Percentiles rank a stretch among this genome's conserved stretches.
These are phyloP conservation scores for Dallia pectoralis DNA, from an alignment of 2,797 vertebrate genomes.

Conservation along the genomic window DNA sequence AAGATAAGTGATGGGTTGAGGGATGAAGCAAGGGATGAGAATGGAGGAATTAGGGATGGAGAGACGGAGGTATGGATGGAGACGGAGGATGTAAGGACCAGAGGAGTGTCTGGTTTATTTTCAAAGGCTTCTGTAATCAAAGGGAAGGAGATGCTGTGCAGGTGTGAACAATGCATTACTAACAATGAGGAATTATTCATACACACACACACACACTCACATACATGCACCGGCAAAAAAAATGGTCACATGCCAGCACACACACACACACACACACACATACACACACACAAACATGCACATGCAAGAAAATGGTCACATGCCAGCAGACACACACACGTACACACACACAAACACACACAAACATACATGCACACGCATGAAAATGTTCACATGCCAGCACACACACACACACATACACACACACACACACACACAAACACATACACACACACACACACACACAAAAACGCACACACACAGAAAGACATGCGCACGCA, in stretches of 20 bases:
- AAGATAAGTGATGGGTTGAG: too few relatives aligned
- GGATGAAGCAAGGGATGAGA: not conserved
- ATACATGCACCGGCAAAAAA: too few relatives aligned
- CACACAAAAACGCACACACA: not conserved
- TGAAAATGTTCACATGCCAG: not conserved
- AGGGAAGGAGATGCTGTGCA: constrained; percentile 17
- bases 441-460: not conserved
- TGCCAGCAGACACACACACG: not conserved
- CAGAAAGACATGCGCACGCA: not conserved
- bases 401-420: not conserved
- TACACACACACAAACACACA: too few relatives aligned
- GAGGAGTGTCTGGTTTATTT: constrained; percentile 33
- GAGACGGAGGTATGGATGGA: not conserved
- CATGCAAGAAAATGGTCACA: not conserved
- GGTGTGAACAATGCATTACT: constrained; percentile 1
- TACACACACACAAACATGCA: not conserved
- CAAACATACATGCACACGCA: too few relatives aligned
- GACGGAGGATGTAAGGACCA: not conserved
- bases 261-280: not conserved
- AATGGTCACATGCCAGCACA: not conserved
- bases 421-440: not conserved
- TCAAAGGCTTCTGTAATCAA: constrained; percentile 33
- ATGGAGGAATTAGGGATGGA: not conserved
- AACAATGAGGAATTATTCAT: not conserved
- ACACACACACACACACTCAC: not conserved